These are phyloP conservation scores for Lysiphlebus fabarum DNA, from an alignment of 1,140 invertebrate species.

Conservation along the genomic window DNA sequence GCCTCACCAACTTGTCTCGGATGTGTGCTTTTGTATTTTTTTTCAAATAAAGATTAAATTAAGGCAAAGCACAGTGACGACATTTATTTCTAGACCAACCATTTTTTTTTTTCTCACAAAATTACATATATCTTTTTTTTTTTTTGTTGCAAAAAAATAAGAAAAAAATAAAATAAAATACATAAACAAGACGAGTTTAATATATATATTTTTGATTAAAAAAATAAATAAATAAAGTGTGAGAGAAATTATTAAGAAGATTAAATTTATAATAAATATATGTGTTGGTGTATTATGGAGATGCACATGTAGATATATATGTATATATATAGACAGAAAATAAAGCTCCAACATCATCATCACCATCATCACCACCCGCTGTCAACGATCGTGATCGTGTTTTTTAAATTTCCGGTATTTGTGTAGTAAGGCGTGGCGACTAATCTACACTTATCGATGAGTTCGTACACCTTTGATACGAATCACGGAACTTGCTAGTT, in stretches of 20 bases:
- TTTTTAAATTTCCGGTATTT: conserved; percentile 12
- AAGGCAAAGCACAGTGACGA: conserved; percentile 17
- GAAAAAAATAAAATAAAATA: no score
- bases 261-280: no score
- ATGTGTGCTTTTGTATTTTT: conserved; percentile 25
- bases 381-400: not conserved
- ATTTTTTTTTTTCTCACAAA: not conserved
- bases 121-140: no score
- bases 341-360: not conserved
- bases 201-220: no score
- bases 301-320: no score
- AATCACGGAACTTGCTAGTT: conserved; percentile 21
- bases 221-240: no score
- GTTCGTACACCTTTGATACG: conserved; percentile 13
- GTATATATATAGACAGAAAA: no score
- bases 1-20: conserved; percentile 17
- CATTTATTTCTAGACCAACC: conserved; percentile 15
- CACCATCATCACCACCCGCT: conserved; percentile 2
- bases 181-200: no score
- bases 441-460: conserved; percentile 23
- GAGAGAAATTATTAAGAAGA: no score
- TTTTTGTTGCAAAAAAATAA: no score
- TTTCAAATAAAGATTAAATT: conserved; percentile 30
- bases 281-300: no score
- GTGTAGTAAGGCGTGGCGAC: conserved; percentile 19